A percentile compares a stretch with the other conserved stretches of the same genome.
phyloP scores from a whole-genome alignment of 2,113 vertebrate species.

The Gracilinanus agilis region DNA sequence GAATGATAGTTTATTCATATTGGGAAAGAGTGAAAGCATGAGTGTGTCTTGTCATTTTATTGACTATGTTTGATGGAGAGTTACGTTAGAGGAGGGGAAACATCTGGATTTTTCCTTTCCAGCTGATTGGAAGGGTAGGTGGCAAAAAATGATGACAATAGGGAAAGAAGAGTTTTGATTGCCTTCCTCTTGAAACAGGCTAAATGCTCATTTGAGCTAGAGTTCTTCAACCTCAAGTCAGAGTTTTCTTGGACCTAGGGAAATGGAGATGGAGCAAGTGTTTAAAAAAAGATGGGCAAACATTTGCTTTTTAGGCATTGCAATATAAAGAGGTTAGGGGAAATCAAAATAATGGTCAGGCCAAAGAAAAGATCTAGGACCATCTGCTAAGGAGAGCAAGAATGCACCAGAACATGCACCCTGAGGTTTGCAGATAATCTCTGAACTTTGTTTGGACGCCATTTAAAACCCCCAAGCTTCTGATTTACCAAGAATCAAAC shows the following conservation, averaged over 20 bases:
- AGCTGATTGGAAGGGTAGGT: background rate
- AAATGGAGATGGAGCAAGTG: background rate
- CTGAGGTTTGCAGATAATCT: slow-evolving; percentile 23
- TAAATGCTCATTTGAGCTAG: background rate
- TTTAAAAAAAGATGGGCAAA: background rate
- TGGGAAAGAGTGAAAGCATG: background rate
- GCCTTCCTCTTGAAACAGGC: background rate
- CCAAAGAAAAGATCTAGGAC: slow-evolving; percentile 32
- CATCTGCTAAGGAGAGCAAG: background rate
- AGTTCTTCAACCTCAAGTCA: background rate
- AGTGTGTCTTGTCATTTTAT: background rate
- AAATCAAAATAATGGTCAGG: slow-evolving; percentile 13
- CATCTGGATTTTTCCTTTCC: background rate
- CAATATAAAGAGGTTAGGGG: slow-evolving; percentile 1
- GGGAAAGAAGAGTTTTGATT: background rate
- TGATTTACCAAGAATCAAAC: background rate
- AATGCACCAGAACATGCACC: background rate
- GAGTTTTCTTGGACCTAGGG: background rate
- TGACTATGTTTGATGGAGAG: background rate
- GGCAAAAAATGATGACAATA: background rate
- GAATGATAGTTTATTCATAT: background rate
- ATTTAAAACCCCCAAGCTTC: background rate
- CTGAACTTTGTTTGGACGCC: slow-evolving; percentile 8
- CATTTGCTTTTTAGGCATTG: slow-evolving; percentile 20
- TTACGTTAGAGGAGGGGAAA: background rate